Base-by-base conservation (phyloP, 2,888 invertebrate genomes). In the Drosophila parthenogenetica region DNA sequence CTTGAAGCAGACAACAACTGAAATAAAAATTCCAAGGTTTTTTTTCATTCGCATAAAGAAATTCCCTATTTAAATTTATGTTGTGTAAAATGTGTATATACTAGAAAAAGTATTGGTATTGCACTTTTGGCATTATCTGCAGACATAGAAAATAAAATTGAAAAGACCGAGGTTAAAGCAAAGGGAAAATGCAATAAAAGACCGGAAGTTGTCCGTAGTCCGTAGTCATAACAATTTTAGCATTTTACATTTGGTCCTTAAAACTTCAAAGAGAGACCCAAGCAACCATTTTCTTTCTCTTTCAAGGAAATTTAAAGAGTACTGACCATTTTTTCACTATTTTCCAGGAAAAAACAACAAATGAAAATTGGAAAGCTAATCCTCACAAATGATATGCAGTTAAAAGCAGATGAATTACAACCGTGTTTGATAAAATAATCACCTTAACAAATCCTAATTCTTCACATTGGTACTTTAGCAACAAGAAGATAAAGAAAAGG, bases 201-300 rank as follows among this genome's bases (percentile, higher is more conserved):
- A 60, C 80, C 78, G 86, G 81, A 89, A 85, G 83, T 78, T 73
- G n/a, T n/a, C n/a, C n/a, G n/a, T n/a, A n/a, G n/a, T 90, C 82
- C 82, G 71, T 66, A 89, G 89, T 85, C 90, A 90, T 79, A 87
- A 79, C 84, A 87, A 81, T 82, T 77, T 81, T 87, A 90, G 87
- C 87, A 84, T 81, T 90, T 85, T 84, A 78, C 78, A 79, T 81
- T 87, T 82, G 25, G 22, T 22, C 0, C 22, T 5, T 22, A 22
- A 22, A 22, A 22, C 22, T 22, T 22, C 22, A 22, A 22, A 22
- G 22, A 3, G 5, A 22, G 22, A 22, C 22, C 22, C 5, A 22
- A 22, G 46, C 25, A 25, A 5, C 29, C 3, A 17, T 13, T 32
- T 16, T 48, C 13, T 11, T 17, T 48, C 3, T 5, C 14, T 46